Evolutionary conservation across 2,113 vertebrate species (phyloP).

Genomic region (Heterotilapia buettikoferi): DNA sequence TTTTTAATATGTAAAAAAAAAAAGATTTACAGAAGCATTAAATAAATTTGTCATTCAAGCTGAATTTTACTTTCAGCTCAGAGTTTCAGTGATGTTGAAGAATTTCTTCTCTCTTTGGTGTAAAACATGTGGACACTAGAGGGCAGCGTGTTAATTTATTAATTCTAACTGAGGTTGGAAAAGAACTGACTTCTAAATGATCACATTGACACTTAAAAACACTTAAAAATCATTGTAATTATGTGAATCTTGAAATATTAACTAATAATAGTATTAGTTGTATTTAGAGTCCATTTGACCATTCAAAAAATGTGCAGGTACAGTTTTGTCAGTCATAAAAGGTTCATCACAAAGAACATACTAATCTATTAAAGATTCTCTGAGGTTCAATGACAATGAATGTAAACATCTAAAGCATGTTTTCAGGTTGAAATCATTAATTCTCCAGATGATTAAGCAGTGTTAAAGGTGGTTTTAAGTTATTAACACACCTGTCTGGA

Average conservation of each 20-base stretch:
- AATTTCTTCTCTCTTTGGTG: not conserved
- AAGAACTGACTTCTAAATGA: not conserved
- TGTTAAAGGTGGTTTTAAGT: not conserved
- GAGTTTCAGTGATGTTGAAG: not conserved
- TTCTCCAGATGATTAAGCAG: not conserved
- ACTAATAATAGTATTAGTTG: not conserved
- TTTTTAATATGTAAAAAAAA: accelerated
- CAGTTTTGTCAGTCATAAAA: not conserved
- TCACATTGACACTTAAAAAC: not conserved
- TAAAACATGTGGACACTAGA: not conserved
- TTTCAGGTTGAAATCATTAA: not conserved
- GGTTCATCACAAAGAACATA: not conserved
- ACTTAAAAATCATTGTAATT: accelerated
- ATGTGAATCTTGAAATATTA: not conserved
- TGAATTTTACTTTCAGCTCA: not conserved
- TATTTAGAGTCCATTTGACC: not conserved
- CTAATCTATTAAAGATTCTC: not conserved
- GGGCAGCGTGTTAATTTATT: not conserved
- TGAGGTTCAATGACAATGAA: not conserved
- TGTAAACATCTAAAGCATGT: not conserved
- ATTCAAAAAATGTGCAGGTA: not conserved
- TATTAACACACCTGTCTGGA: not conserved
- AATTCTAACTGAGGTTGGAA: not conserved
- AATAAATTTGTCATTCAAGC: not conserved
- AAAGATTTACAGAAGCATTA: not conserved